Evolutionary conservation across 2,113 vertebrate species (phyloP), one percentile per base, ranked within the genome.

Genomic region (Corydoras maculifer): DNA sequence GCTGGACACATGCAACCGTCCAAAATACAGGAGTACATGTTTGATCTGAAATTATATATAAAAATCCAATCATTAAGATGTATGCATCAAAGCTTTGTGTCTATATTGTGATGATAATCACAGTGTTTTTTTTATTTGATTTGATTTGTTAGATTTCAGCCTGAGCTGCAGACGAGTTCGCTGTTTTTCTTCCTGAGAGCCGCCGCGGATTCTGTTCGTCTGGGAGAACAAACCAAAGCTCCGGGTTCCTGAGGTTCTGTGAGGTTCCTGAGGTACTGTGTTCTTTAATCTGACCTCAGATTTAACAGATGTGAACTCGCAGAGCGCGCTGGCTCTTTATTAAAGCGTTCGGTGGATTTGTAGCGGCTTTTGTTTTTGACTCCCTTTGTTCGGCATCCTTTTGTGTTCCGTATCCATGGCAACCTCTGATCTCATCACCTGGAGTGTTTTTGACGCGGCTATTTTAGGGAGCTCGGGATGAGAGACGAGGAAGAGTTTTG

Each of bases 341-440:
- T 11, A 18, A 53, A 53, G 51, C 3, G 5, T 3, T 53, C 5
- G 5, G 5, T 32, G 7, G 14, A 31, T 15, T 30, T 35, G 57
- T 35, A 57, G 18, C 15, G 13, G 59, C 75, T 50, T 70, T 80
- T 78, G 74, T 78, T 76, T 53, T 76, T 72, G 65, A 14, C 58
- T 84, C 85, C 86, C 86, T 89, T 90, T 90, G 87, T 89, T 90
- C 78, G 65, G 81, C 86, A 84, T 86, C 85, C 83, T 83, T 79
- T 87, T 90, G 89, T 90, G 88, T 90, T 90, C 87, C 85, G 90
- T 91, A 86, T 89, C 90, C 88, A 91, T 90, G 86, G 83, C 85
- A 79, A 90, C 88, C 58, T 68, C 58, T 68, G 65, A 81, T 84
- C 84, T 87, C 83, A 85, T 87, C 85, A 82, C 83, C 84, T 83